Percentiles rank a stretch among this genome's conserved stretches.
These are phyloP conservation scores for Aphidius gifuensis DNA, from an alignment of 1,140 invertebrate genomes.

Conservation along the genomic window DNA sequence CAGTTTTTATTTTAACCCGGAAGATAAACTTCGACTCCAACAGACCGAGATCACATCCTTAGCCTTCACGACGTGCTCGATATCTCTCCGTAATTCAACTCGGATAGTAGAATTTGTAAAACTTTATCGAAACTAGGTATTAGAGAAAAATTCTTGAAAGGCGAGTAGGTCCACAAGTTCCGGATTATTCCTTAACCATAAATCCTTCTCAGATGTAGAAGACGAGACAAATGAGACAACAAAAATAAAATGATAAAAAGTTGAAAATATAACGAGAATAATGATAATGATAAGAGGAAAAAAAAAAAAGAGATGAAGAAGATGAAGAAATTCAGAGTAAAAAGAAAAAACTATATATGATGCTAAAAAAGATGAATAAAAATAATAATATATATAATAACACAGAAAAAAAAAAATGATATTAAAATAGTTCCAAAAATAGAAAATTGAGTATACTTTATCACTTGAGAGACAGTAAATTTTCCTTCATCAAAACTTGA, in stretches of 20 bases:
- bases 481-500: slow-evolving; percentile 3
- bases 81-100: slow-evolving; percentile 18
- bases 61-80: slow-evolving; percentile 10
- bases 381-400: not conserved
- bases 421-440: not conserved
- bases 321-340: slow-evolving; percentile 3
- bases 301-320: not conserved
- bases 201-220: not conserved
- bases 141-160: not conserved
- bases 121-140: slow-evolving; percentile 14
- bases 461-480: slow-evolving; percentile 3
- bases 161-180: not conserved
- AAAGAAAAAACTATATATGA: not conserved
- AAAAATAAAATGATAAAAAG: too few relatives aligned
- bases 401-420: slow-evolving; percentile 1
- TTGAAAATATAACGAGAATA: slow-evolving; percentile 1
- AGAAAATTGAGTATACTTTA: not conserved
- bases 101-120: slow-evolving; percentile 18
- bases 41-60: slow-evolving; percentile 8
- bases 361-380: not conserved
- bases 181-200: not conserved
- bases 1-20: slow-evolving; percentile 4
- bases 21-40: slow-evolving; percentile 16
- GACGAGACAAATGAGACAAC: not conserved
- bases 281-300: not conserved